Evolutionary conservation across 2,797 vertebrate genomes (phyloP).

Genomic region (Squalus acanthias): DNA sequence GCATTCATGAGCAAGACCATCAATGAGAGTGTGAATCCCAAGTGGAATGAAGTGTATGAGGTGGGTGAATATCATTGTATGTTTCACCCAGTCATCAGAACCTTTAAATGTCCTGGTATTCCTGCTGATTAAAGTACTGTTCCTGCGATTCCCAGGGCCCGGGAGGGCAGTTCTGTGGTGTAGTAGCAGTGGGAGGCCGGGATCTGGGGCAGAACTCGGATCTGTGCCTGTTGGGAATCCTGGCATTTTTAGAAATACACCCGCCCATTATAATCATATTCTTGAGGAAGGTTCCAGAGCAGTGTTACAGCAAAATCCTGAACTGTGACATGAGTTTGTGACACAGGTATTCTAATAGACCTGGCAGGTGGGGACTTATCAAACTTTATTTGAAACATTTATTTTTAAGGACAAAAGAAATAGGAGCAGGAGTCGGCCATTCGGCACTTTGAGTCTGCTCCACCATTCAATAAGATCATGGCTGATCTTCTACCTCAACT

Average conservation of each 20-base stretch:
- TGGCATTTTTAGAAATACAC: neutral
- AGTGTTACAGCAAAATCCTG: neutral
- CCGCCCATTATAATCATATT: neutral
- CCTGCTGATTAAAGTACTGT: neutral
- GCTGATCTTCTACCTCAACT: no score
- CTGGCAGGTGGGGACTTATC: neutral
- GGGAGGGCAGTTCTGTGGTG: neutral
- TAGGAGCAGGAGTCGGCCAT: no score
- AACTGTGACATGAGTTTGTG: neutral
- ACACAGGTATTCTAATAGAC: neutral
- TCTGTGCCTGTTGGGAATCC: neutral
- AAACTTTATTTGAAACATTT: neutral
- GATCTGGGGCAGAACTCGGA: neutral
- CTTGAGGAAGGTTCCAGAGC: neutral
- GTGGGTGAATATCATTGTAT: conserved; percentile 50
- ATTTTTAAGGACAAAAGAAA: neutral
- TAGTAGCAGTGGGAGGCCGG: no score
- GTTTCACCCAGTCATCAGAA: neutral
- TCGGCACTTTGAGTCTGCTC: no score
- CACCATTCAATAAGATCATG: no score
- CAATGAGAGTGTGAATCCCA: conserved; percentile 78
- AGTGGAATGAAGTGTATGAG: conserved; percentile 89
- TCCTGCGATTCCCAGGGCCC: neutral
- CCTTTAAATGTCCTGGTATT: neutral
- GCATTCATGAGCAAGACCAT: conserved; percentile 79